A percentile compares a stretch with the other conserved stretches of the same genome.
Evolutionary conservation across 1,140 invertebrate species (phyloP).

Genomic region (Leptinotarsa lineolata): DNA sequence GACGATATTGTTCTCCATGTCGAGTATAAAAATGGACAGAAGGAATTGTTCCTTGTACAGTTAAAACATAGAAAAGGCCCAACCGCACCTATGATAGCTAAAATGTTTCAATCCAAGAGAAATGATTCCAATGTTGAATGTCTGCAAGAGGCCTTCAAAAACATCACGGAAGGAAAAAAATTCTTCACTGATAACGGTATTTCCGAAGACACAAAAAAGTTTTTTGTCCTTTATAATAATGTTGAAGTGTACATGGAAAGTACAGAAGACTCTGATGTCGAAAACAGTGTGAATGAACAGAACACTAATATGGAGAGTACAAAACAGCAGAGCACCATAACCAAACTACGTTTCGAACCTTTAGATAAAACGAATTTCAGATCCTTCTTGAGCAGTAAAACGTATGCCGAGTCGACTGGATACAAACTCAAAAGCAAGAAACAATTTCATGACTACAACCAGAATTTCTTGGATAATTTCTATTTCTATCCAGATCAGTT

Average conservation of each 20-base stretch:
- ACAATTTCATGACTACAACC: not conserved
- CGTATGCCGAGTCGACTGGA: not conserved
- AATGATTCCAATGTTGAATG: not conserved
- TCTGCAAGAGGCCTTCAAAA: not conserved
- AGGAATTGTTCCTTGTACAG: constrained; percentile 10
- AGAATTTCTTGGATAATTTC: constrained; percentile 10
- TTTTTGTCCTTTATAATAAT: not conserved
- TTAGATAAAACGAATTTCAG: not conserved
- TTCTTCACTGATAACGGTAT: not conserved
- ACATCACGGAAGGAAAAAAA: not conserved
- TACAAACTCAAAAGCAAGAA: not conserved
- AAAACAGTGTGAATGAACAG: not conserved
- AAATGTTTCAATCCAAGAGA: not conserved
- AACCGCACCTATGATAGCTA: not conserved
- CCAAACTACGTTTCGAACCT: not conserved
- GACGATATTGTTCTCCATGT: constrained; percentile 4
- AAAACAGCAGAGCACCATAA: too few relatives aligned
- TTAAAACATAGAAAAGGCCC: not conserved
- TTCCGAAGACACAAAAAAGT: not conserved
- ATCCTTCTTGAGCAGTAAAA: not conserved
- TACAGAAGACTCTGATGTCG: not conserved
- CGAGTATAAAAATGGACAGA: not conserved
- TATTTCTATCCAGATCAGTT: constrained; percentile 14
- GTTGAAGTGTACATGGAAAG: not conserved
- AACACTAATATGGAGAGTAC: too few relatives aligned